Conservation (phyloP, 2,113 vertebrate species). For the Pontoporia blainvillei region DNA sequence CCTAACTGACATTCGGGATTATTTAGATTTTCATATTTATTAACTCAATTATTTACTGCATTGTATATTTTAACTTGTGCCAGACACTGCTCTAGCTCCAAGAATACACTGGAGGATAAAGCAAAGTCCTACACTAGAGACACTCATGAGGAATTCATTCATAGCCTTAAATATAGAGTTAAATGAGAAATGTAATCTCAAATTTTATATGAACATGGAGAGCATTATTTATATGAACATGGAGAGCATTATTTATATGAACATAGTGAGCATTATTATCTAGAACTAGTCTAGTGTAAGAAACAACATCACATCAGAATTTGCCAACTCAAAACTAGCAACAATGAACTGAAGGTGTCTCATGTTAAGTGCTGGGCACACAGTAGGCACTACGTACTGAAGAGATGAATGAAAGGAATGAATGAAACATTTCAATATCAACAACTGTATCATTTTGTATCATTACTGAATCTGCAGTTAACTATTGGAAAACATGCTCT, state of each 20-base stretch:
- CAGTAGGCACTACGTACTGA: not conserved
- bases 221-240: slow-evolving; percentile 29
- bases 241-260: no score
- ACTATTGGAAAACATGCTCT: not conserved
- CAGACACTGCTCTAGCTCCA: not conserved
- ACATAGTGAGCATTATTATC: not conserved
- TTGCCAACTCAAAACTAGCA: not conserved
- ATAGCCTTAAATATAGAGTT: not conserved
- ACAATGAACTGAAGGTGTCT: not conserved
- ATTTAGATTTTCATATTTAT: slow-evolving; percentile 1
- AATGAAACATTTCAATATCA: not conserved
- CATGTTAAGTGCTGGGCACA: not conserved
- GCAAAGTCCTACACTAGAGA: not conserved
- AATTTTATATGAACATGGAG: slow-evolving; percentile 16
- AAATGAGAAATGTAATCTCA: not conserved
- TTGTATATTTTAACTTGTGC: not conserved
- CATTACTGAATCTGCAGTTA: not conserved
- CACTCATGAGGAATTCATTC: not conserved
- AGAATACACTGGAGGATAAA: not conserved
- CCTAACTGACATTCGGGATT: not conserved
- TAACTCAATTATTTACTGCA: not conserved
- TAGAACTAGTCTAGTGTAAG: not conserved
- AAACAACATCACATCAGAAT: not conserved
- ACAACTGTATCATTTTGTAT: not conserved
- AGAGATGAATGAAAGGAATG: not conserved